Base-by-base conservation (phyloP, 2,113 vertebrate genomes). In the Siniperca chuatsi region DNA sequence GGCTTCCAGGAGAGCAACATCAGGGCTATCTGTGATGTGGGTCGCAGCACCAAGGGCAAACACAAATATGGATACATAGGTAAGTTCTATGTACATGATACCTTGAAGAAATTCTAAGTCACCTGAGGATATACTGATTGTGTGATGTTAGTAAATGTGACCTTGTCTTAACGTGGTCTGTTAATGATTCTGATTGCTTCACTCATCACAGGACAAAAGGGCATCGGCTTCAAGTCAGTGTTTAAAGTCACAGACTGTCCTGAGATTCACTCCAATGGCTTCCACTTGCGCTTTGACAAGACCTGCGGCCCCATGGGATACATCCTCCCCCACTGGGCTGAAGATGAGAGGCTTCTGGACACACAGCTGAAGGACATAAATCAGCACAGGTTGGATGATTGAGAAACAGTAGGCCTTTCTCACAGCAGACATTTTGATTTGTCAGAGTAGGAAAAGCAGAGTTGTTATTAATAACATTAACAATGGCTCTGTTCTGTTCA, bases 161-260 rank as follows among this genome's bases (percentile, higher is more conserved):
- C 33, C 54, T 75, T 61, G n/a, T 21, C 40, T 46, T 15, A 57
- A 48, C 61, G 11, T n/a, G 18, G 18, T 54, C 21, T 3, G 2
- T 35, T 35, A 12, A 11, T 68, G 4, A 60, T 20, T 9, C 0
- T 11, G 13, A 40, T 58, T 35, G 2, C 33, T 55, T 21, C 21
- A 0, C n/a, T 86, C 37, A 21, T 6, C 55, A 15, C 87, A 96
- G 96, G 96, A 13, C 96, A 96, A 90, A 96, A 96, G 75, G 96
- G 96, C 23, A 96, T 96, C 2, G 96, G 96, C 78, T 96, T 96
- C 76, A 96, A 96, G 90, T 96, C 96, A 0, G 96, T 96, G 71
- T 96, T 96, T 70, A 96, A 96, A 87, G 94, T 96, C 74, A 96
- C 96, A 1, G 94, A 96, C 90, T 89, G 93, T 73, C 96, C 96